phyloP scores from a whole-genome alignment of 2,797 vertebrate species.

The Chaetophractus vellerosus region DNA sequence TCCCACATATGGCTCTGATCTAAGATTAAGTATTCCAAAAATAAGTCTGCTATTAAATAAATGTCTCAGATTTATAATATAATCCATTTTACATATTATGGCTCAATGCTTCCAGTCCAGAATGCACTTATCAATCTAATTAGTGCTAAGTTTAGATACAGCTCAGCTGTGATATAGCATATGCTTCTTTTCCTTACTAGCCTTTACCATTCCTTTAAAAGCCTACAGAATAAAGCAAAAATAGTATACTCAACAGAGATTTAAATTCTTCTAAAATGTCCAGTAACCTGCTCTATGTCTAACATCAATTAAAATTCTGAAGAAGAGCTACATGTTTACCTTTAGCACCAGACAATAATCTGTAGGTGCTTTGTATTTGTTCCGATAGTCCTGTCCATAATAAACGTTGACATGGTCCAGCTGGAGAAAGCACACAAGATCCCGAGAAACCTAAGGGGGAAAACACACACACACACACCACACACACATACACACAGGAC shows the following conservation, averaged over 20 bases:
- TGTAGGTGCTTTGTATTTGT: slow-evolving; percentile 98
- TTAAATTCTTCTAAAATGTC: slow-evolving; percentile 41
- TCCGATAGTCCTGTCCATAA: slow-evolving; percentile 97
- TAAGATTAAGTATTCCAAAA: slow-evolving; percentile 63
- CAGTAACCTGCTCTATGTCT: not conserved
- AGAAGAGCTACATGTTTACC: slow-evolving; percentile 88
- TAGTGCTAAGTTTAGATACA: not conserved
- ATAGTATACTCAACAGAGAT: not conserved
- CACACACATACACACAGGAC: not conserved
- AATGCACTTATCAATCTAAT: not conserved
- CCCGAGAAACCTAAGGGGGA: slow-evolving; percentile 94
- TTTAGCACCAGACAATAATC: slow-evolving; percentile 98
- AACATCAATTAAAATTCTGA: slow-evolving; percentile 35
- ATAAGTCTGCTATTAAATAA: slow-evolving; percentile 21
- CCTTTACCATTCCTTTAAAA: slow-evolving; percentile 21
- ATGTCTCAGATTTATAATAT: slow-evolving; percentile 46
- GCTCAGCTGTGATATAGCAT: not conserved
- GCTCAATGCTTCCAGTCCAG: not conserved
- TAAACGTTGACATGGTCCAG: slow-evolving; percentile 98
- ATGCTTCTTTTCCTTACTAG: not conserved
- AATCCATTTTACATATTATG: not conserved
- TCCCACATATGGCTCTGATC: not conserved
- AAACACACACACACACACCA: not conserved
- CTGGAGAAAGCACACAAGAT: slow-evolving; percentile 98
- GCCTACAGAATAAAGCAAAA: slow-evolving; percentile 32